A percentile compares a stretch with the other conserved stretches of the same genome.
These are phyloP conservation scores for Dasypogon diadema DNA, from an alignment of 2,888 invertebrate genomes.

Conservation along the genomic window DNA sequence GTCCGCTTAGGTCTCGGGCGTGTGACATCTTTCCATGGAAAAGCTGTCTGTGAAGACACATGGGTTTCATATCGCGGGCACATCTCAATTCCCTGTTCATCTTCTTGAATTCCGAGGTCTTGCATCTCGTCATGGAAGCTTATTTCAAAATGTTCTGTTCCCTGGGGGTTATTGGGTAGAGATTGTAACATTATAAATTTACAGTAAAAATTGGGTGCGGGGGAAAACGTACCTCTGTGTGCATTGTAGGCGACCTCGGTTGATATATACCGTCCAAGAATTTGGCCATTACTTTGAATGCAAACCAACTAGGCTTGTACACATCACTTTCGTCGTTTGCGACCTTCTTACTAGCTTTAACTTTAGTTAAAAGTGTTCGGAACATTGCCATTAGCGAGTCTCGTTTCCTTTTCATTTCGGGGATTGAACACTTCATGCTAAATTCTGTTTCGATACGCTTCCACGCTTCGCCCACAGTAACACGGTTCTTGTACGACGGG, in stretches of 20 bases:
- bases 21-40: too few relatives aligned
- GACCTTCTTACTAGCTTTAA: conserved; percentile 58
- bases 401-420: conserved; percentile 69
- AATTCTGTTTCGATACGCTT: conserved; percentile 67
- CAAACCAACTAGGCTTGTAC: conserved; percentile 69
- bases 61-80: too few relatives aligned
- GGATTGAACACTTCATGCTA: conserved; percentile 65
- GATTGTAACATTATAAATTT: too few relatives aligned
- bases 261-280: conserved; percentile 62
- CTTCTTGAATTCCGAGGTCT: too few relatives aligned
- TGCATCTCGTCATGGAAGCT: too few relatives aligned
- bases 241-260: neutral
- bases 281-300: conserved; percentile 69
- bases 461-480: conserved; percentile 68
- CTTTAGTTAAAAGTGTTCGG: conserved; percentile 67
- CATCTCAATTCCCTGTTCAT: too few relatives aligned
- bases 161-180: too few relatives aligned
- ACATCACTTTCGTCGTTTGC: neutral
- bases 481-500: conserved; percentile 67
- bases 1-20: too few relatives aligned
- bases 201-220: too few relatives aligned
- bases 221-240: neutral
- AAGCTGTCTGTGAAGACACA: too few relatives aligned
- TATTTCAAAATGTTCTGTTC: too few relatives aligned
- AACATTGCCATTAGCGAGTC: conserved; percentile 70